Evolutionary conservation across 2,888 invertebrate genomes (phyloP).

Genomic region (Gastracanthus pulcherrimus): DNA sequence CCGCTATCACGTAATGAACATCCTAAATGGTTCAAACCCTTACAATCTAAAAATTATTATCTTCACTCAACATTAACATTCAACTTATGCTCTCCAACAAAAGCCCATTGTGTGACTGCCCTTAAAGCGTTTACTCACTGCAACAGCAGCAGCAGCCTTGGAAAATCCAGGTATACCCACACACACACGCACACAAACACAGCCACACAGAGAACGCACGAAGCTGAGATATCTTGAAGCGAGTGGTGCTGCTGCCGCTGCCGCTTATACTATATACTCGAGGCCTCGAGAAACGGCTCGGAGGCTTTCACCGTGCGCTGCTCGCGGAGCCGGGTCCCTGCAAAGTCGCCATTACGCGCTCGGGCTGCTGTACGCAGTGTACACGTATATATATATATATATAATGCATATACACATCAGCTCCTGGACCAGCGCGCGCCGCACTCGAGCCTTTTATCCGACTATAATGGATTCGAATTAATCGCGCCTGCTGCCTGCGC

Average conservation of each 20-base stretch:
- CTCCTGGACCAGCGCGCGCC: too few species aligned
- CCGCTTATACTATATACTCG: background rate
- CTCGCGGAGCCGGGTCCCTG: background rate
- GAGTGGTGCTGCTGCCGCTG: background rate
- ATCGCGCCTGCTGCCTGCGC: conserved; percentile 47
- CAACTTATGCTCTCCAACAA: background rate
- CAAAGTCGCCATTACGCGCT: conserved; percentile 25
- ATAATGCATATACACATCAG: too few species aligned
- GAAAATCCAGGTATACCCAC: conserved; percentile 30
- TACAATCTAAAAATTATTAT: too few species aligned
- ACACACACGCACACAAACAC: background rate
- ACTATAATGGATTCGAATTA: conserved; percentile 49
- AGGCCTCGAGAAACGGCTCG: conserved; percentile 27
- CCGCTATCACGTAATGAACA: too few species aligned
- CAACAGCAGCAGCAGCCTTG: conserved; percentile 35
- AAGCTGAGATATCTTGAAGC: background rate
- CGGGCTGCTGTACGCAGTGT: background rate
- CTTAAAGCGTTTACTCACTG: background rate
- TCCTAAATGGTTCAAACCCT: too few species aligned
- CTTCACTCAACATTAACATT: too few species aligned
- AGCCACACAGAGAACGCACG: background rate
- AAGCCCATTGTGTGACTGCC: background rate
- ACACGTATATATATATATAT: too few species aligned
- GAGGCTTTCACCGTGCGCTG: conserved; percentile 49
- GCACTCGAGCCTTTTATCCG: background rate